Evolutionary conservation across 2,888 invertebrate species (phyloP).

Genomic region (Silvanus unidentatus): DNA sequence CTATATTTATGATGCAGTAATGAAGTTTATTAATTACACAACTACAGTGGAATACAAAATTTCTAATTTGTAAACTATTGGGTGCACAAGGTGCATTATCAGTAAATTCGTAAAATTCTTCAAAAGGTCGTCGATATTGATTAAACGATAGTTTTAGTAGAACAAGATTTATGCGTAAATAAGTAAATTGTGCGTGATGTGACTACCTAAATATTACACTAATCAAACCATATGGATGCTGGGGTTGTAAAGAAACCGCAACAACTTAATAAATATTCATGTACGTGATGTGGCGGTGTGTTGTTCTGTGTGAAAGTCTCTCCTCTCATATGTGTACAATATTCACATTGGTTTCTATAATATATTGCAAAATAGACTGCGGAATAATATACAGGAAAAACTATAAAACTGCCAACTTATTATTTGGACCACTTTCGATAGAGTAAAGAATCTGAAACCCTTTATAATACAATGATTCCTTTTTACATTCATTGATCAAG

Average conservation of each 20-base stretch:
- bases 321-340: too few species aligned
- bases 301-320: too few species aligned
- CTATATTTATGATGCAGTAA: neutral
- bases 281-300: neutral
- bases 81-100: neutral
- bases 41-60: too few species aligned
- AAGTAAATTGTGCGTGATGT: too few species aligned
- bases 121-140: too few species aligned
- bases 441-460: constrained; percentile 10
- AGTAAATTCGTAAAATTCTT: too few species aligned
- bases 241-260: too few species aligned
- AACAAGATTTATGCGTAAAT: too few species aligned
- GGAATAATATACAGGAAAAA: constrained; percentile 16
- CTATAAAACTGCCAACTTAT: constrained; percentile 13
- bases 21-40: constrained; percentile 3
- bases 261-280: constrained; percentile 2
- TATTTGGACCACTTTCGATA: constrained; percentile 18
- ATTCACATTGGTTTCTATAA: too few species aligned
- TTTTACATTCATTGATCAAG: constrained; percentile 17
- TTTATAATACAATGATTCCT: constrained; percentile 21
- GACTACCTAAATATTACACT: too few species aligned
- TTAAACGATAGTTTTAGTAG: too few species aligned
- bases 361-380: constrained; percentile 2
- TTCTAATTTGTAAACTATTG: neutral
- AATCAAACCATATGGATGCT: too few species aligned